These are phyloP conservation scores for Parelbella ahira DNA, from an alignment of 2,888 invertebrate species.

Conservation along the genomic window DNA sequence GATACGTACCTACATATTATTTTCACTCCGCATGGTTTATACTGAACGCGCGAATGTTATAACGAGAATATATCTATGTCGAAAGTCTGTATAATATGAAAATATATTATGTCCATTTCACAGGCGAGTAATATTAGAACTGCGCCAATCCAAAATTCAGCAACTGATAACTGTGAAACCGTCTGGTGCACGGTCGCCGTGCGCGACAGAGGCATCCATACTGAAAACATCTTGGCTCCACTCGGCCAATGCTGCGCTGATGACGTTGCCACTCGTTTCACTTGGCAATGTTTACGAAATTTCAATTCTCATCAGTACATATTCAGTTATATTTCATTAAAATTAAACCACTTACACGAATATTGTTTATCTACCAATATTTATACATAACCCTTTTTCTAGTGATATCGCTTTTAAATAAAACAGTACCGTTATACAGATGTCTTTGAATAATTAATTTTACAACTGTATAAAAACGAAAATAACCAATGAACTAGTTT, in stretches of 20 bases:
- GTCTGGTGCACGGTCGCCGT: constrained; percentile 49
- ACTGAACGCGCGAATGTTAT: constrained; percentile 22
- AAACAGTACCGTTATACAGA: no score
- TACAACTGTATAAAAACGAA: no score
- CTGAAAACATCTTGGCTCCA: constrained; percentile 51
- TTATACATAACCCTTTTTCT: no score
- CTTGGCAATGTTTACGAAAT: constrained; percentile 32
- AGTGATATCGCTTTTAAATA: no score
- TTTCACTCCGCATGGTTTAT: not conserved
- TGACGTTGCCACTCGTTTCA: constrained; percentile 28
- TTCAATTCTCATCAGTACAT: constrained; percentile 24
- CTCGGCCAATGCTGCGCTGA: not conserved
- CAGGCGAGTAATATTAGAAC: constrained; percentile 66
- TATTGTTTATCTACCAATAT: no score
- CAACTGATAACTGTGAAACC: constrained; percentile 55
- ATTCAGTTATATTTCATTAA: constrained; percentile 10
- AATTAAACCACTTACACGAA: not conserved
- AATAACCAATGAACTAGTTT: no score
- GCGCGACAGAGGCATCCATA: constrained; percentile 54
- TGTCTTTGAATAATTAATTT: no score
- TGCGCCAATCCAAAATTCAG: constrained; percentile 70
- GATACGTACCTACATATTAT: no score
- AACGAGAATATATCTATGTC: constrained; percentile 29
- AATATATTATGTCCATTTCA: constrained; percentile 73
- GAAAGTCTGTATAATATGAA: constrained; percentile 49